Percentiles rank a stretch among this genome's conserved stretches.
Evolutionary conservation across 1,140 invertebrate genomes (phyloP).

Genomic region (Drosophila lowei): DNA sequence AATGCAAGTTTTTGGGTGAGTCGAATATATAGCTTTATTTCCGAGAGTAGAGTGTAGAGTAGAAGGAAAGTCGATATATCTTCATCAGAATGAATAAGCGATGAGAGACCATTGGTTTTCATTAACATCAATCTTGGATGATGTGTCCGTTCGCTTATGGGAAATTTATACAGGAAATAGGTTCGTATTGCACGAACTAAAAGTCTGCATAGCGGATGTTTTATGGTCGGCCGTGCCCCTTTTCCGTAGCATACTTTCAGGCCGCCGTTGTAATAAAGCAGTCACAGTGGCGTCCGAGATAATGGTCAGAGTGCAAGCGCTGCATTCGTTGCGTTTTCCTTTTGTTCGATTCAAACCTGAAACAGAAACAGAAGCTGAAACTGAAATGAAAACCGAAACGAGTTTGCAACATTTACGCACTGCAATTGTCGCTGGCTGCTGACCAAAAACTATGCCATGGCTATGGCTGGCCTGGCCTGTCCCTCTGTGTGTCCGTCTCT

Average conservation of each 20-base stretch:
- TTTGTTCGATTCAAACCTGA: slow-evolving; percentile 46
- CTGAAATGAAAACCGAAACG: slow-evolving; percentile 62
- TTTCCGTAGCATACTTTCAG: slow-evolving; percentile 54
- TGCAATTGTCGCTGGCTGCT: slow-evolving; percentile 53
- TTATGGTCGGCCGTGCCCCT: too few species aligned
- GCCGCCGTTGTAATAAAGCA: slow-evolving; percentile 7
- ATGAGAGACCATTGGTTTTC: too few species aligned
- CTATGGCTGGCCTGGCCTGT: slow-evolving; percentile 25
- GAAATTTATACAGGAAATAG: too few species aligned
- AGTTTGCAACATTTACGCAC: slow-evolving; percentile 64
- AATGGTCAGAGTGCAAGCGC: slow-evolving; percentile 13
- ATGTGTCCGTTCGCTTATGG: too few species aligned
- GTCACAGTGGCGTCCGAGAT: slow-evolving; percentile 43
- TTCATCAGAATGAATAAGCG: too few species aligned
- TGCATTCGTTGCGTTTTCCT: slow-evolving; percentile 23
- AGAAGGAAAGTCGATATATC: too few species aligned
- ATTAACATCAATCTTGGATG: too few species aligned
- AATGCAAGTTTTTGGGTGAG: slow-evolving; percentile 87
- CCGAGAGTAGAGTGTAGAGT: too few species aligned
- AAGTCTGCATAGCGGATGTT: too few species aligned
- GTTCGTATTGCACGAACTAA: too few species aligned
- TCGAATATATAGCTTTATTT: not conserved
- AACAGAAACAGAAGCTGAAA: slow-evolving; percentile 17
- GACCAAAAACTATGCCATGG: slow-evolving; percentile 74
- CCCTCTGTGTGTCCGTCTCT: slow-evolving; percentile 9